Percentiles rank a stretch among this genome's conserved stretches.
Conservation (phyloP, 2,113 vertebrate genomes). For the Platycercus adscitus region DNA sequence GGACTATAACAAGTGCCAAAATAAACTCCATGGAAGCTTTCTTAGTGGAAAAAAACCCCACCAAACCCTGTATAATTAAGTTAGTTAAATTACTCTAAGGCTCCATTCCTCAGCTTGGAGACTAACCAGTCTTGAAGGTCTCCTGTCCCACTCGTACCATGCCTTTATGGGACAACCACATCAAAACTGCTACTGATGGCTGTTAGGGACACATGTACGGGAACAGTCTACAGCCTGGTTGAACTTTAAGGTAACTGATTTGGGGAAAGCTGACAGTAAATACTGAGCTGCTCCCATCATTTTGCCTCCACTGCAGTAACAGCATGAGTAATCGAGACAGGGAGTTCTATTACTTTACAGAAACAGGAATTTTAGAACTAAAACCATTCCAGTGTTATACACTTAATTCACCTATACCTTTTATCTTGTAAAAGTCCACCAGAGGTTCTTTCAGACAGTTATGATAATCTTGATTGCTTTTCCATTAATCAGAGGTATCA, state of each 20-base stretch:
- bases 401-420: not conserved
- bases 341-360: not conserved
- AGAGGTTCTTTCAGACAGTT: not conserved
- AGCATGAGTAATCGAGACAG: not conserved
- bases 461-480: conserved; percentile 18
- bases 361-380: not conserved
- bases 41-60: not conserved
- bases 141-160: not conserved
- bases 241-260: not conserved
- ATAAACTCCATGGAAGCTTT: not conserved
- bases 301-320: not conserved
- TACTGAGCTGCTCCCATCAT: not conserved
- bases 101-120: not conserved
- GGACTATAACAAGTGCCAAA: not conserved
- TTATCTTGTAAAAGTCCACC: not conserved
- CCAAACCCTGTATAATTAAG: not conserved
- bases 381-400: not conserved
- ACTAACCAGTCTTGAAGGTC: not conserved
- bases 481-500: conserved; percentile 41
- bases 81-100: not conserved
- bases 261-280: not conserved
- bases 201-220: not conserved
- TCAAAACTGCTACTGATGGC: not conserved
- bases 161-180: not conserved
- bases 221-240: not conserved